phyloP scores from a whole-genome alignment of 2,888 invertebrate species.

The Colletes collaris region DNA sequence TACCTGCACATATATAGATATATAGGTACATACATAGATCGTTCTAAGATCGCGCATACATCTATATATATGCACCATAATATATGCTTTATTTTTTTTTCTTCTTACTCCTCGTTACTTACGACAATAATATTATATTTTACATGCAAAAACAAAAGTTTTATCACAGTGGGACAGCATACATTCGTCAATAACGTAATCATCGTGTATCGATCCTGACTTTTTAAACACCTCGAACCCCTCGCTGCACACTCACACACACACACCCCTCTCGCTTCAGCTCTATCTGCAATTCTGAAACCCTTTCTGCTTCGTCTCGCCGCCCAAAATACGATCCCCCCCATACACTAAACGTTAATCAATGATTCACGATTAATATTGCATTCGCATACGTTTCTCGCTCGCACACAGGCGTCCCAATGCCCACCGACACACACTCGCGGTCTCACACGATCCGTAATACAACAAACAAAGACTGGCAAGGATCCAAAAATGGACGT shows the following conservation, averaged over 20 bases:
- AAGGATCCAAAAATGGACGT: conserved; percentile 62
- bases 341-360: conserved; percentile 36
- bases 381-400: conserved; percentile 31
- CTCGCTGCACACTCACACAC: conserved; percentile 5
- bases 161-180: conserved; percentile 83
- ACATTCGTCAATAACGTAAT: conserved; percentile 79
- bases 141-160: conserved; percentile 82
- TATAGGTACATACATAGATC: conserved; percentile 61
- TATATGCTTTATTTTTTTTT: conserved; percentile 59
- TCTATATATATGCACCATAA: conserved; percentile 59
- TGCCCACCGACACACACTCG: conserved; percentile 15
- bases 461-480: conserved; percentile 39
- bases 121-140: conserved; percentile 80
- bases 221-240: conserved; percentile 9
- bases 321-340: conserved; percentile 15
- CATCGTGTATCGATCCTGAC: conserved; percentile 68
- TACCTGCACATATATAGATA: conserved; percentile 57
- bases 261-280: conserved; percentile 15
- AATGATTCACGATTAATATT: conserved; percentile 60
- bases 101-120: conserved; percentile 66
- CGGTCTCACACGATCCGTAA: conserved; percentile 20
- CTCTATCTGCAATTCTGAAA: not conserved
- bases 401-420: conserved; percentile 30
- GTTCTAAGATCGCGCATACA: conserved; percentile 58
- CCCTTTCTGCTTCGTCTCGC: not conserved